These are phyloP conservation scores for Troides helena DNA, from an alignment of 2,888 invertebrate genomes.

Conservation along the genomic window DNA sequence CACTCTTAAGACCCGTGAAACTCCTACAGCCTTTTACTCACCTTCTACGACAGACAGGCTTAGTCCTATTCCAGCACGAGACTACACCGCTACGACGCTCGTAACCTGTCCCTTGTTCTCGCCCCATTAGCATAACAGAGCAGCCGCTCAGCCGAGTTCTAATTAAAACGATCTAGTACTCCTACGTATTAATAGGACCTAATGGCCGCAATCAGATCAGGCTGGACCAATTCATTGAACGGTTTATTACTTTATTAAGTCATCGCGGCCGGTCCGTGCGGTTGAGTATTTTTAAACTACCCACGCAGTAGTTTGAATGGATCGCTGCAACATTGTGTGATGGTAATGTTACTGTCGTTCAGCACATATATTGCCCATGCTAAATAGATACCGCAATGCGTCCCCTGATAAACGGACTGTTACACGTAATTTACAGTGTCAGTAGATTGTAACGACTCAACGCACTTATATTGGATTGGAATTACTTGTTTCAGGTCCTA, in stretches of 20 bases:
- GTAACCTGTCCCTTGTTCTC: slow-evolving; percentile 15
- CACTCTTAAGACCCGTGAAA: no score
- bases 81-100: background rate
- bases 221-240: slow-evolving; percentile 31
- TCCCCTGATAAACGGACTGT: slow-evolving; percentile 16
- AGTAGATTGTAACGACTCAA: slow-evolving; percentile 12
- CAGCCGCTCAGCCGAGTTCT: slow-evolving; percentile 18
- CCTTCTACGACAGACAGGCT: no score
- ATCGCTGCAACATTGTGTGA: slow-evolving; percentile 37
- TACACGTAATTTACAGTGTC: slow-evolving; percentile 15
- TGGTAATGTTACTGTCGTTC: slow-evolving; percentile 39
- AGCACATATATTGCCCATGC: slow-evolving; percentile 40
- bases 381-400: slow-evolving; percentile 33
- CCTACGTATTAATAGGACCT: slow-evolving; percentile 27
- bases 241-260: slow-evolving; percentile 36
- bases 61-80: no score
- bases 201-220: slow-evolving; percentile 33
- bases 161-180: slow-evolving; percentile 28
- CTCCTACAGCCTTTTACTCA: no score
- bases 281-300: slow-evolving; percentile 30
- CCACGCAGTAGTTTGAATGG: slow-evolving; percentile 30
- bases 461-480: slow-evolving; percentile 1
- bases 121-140: slow-evolving; percentile 23
- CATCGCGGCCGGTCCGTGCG: slow-evolving; percentile 30
- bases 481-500: background rate